Evolutionary conservation across 92 coral and sea anemone species (phyloP), one percentile per base, ranked within the genome.

Genomic region (Zoanthus sociatus): DNA sequence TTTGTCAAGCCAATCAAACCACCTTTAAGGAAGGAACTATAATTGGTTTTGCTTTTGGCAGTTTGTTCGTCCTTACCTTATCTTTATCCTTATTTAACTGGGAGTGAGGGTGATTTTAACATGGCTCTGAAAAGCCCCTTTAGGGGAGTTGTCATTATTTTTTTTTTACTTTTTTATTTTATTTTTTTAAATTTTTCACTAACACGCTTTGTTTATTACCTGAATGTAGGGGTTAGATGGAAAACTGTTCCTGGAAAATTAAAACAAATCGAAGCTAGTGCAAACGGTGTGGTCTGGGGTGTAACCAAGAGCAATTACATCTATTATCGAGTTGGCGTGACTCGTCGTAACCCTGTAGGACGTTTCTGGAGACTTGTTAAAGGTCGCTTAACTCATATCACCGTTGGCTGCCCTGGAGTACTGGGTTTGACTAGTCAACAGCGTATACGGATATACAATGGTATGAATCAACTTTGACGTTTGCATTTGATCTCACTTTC

Each of bases 341-440:
- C 26, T 63, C 69, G 69, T 17, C 69, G 69, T 63, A 17, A 63
- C n/a, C 69, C 69, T 2, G 26, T n/a, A 5, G 69, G 69, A 63
- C n/a, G 26, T 1, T 17, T 7, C 30, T 63, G 69, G 69, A 63
- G 5, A 5, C 69, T 5, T n/a, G 69, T 63, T 7, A 63, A n/a
- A 63, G 69, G 69, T 17, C 69, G 69, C 30, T n/a, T 63, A n/a
- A 63, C 26, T 63, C 69, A 63, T 17, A 63, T 63, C 69, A n/a
- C 69, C 26, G 26, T 17, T 6, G 69, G 69, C 0, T 63, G 69
- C 30, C 0, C 69, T 11, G 69, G 69, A 63, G 69, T 63, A 63
- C 9, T 17, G 69, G 69, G 69, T 31, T 9, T 63, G 10, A n/a
- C 5, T n/a, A 18, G 30, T 63, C 30, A 9, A 16, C 26, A 20